phyloP scores from a whole-genome alignment of 2,113 vertebrate species.

The Pollimyrus isidori region DNA sequence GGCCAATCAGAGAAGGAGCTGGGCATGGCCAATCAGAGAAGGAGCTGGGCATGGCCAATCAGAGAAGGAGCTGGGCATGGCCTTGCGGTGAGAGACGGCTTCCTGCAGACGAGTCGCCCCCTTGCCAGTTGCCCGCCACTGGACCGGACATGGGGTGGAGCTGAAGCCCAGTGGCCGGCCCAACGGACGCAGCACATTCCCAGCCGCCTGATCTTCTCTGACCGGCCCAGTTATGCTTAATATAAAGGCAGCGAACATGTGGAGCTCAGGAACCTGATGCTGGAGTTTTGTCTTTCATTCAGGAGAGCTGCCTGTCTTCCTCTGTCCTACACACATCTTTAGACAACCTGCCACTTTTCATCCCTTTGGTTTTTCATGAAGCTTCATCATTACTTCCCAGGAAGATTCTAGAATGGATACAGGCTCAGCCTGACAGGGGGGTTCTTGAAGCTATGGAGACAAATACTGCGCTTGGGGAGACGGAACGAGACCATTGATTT shows the following conservation, averaged over 20 bases:
- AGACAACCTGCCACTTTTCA: not conserved
- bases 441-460: not conserved
- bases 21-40: too few species aligned
- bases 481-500: not conserved
- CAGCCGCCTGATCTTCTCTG: constrained; percentile 14
- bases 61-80: not conserved
- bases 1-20: not conserved
- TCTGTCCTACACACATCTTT: not conserved
- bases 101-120: not conserved
- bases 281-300: not conserved
- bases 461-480: not conserved
- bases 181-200: constrained; percentile 34
- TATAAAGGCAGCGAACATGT: not conserved
- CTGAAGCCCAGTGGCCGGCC: not conserved
- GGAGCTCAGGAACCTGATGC: not conserved
- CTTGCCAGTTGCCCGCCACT: not conserved
- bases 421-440: not conserved
- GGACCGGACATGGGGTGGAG: constrained; percentile 13
- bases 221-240: constrained; percentile 35
- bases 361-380: not conserved
- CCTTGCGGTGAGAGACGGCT: constrained; percentile 16
- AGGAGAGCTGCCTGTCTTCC: not conserved
- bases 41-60: too few species aligned
- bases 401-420: not conserved
- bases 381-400: not conserved